Base-by-base conservation (phyloP, 2,113 vertebrate species). In the Eidolon helvum region DNA sequence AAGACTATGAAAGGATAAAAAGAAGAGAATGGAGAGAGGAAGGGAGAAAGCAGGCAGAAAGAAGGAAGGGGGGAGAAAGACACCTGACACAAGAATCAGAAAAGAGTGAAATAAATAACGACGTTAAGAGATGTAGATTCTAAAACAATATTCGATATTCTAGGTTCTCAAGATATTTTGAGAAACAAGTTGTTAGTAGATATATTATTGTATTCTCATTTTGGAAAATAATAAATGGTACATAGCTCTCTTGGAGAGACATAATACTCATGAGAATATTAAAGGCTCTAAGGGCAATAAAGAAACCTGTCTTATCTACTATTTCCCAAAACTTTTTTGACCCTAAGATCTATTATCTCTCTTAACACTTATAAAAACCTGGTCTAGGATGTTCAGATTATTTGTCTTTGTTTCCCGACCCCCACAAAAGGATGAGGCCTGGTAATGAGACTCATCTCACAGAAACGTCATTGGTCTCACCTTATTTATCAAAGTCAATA, bases 211-310 rank as follows among this genome's bases (percentile, higher is more conserved):
- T 30, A 21, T 15, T 22, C 6, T 91, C 63, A 28, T 59, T 61
- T 86, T 95, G 74, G 45, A 87, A 86, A 55, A 63, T 26, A 79
- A 4, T 3, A 2, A 22, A 19, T 16, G 4, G 9, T 28, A 4
- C 0, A 4, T 16, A 7, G 21, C 5, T 75, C 26, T 43, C 11
- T 5, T 40, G 68, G 14, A 75, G 9, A 26, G 2, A 75, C 2
- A 1, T 4, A 21, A 68, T 28, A 40, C n/a, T 40, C 4, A 0
- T 38, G 61, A 91, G 43, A 5, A 1, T 7, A 10, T 18, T 30
- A 43, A 79, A 79, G 43, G 11, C 8, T 63, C 16, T 35, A 21
- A 5, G 0, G 30, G 0, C 21, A 38, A 16, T n/a, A n/a, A 68
- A 61, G 21, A 55, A 83, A 24, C 33, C 21, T 69, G 18, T 55